Evolutionary conservation across 2,888 invertebrate genomes (phyloP), one percentile per base, ranked within the genome.

Genomic region (Rhamphomyia laevipes): DNA sequence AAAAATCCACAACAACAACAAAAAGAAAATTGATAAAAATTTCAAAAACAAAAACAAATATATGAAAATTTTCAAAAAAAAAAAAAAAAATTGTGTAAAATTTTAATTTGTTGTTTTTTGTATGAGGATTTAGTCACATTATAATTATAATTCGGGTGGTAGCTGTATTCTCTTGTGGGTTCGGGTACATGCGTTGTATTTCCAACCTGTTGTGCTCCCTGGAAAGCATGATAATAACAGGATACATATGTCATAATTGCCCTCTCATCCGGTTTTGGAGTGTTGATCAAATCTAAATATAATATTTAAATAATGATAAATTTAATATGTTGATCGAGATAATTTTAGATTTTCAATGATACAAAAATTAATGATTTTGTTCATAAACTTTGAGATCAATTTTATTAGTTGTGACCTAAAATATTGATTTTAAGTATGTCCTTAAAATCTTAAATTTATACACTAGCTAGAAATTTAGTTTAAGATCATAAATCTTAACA

Each of bases 171-270:
- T 69, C 68, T 65, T 68, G 68, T 68, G 64, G 70, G 66, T 68
- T 68, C 64, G 66, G 68, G 70, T 65, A 67, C 68, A 66, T 69
- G 66, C 66, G 66, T 67, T 66, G 65, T 63, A 66, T 67, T 66
- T 69, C 69, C 70, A 71, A 93, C 94, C 93, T 94, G 93, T 80
- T 92, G 92, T 73, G 93, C 93, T 78, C 97, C 96, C 80, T 96
- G 94, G 88, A 99, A 99, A 75, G 99, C 97, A 79, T 99, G 99
- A 80, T 99, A 99, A 83, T 96, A 99, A 81, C 97, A 96, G 74
- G 97, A 99, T 76, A 99, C 97, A 77, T 99, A 99, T 68, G 99
- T 97, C 99, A 99, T 99, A 74, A 99, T 95, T 73, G 97, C 97
- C 77, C 97, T 88, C 80, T 99, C 99, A 78, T 99, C 99, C 74